These are phyloP conservation scores for Acanthis flammea DNA, from an alignment of 2,797 vertebrate species.

Conservation along the genomic window DNA sequence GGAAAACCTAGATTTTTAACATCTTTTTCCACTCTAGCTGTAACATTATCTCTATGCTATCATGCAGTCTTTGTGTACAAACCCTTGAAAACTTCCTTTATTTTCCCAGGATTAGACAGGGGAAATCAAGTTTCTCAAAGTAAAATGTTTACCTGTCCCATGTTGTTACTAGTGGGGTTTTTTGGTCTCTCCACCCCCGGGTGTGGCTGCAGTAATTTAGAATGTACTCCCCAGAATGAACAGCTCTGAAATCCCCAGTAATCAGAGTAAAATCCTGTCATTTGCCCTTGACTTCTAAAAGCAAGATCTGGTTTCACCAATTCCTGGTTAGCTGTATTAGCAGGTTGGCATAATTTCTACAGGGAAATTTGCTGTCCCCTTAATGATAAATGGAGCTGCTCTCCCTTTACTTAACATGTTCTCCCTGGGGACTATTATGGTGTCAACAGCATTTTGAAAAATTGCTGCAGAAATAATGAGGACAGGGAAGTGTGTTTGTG, in stretches of 20 bases:
- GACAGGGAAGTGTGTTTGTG: background rate
- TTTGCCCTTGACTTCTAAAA: background rate
- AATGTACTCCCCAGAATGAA: background rate
- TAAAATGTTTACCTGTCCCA: background rate
- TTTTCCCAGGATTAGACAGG: background rate
- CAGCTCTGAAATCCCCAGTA: background rate
- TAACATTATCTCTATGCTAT: background rate
- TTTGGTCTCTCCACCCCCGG: background rate
- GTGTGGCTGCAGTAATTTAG: background rate
- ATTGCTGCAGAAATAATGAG: background rate
- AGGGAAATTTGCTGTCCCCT: background rate
- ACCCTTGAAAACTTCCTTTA: background rate
- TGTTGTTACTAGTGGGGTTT: background rate
- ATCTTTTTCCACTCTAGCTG: background rate
- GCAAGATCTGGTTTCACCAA: background rate
- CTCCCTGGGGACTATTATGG: background rate
- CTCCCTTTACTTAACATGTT: background rate
- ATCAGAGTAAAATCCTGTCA: background rate
- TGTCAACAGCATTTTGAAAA: slow-evolving; percentile 32
- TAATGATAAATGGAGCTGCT: slow-evolving; percentile 10
- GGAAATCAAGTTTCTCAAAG: background rate
- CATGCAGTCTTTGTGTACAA: background rate
- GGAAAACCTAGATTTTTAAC: background rate
- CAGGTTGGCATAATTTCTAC: background rate
- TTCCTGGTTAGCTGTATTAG: background rate